Percentiles rank a stretch among this genome's conserved stretches.
These are phyloP conservation scores for Microctenopoma lineatum DNA, from an alignment of 2,797 vertebrate species.

Conservation along the genomic window DNA sequence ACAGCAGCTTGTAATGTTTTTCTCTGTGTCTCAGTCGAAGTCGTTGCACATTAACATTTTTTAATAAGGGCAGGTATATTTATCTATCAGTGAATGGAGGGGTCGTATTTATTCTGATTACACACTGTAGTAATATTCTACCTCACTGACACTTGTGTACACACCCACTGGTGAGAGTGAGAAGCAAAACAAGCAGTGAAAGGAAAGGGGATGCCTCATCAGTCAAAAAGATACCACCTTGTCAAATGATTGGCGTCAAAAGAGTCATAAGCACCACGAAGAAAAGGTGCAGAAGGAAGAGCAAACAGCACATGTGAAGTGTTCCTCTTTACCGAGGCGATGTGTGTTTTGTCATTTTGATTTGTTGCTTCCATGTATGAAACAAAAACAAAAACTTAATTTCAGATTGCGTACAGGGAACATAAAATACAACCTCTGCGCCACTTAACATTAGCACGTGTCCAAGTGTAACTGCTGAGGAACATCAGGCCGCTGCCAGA, in stretches of 20 bases:
- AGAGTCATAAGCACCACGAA: constrained; percentile 28
- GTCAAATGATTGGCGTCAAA: constrained; percentile 17
- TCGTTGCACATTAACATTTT: constrained; percentile 33
- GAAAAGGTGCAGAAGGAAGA: constrained; percentile 6
- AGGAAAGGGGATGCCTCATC: constrained; percentile 28
- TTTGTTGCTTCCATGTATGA: too few relatives aligned
- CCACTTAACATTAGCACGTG: too few relatives aligned
- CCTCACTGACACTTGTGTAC: constrained; percentile 42
- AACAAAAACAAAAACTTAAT: too few relatives aligned
- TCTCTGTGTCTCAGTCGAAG: background rate
- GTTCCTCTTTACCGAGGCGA: background rate
- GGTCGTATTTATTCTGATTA: constrained; percentile 44
- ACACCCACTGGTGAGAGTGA: constrained; percentile 16
- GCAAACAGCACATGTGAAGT: background rate
- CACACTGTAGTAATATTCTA: constrained; percentile 49
- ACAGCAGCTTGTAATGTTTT: constrained; percentile 39
- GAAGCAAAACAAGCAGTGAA: constrained; percentile 16
- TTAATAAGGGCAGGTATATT: constrained; percentile 30
- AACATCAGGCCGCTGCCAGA: too few relatives aligned
- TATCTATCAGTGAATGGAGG: constrained; percentile 30
- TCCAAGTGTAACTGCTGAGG: too few relatives aligned
- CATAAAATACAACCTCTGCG: too few relatives aligned
- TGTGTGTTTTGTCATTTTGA: background rate
- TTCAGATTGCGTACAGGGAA: too few relatives aligned
- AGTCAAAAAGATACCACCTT: constrained; percentile 29